Conservation (phyloP, 1,140 invertebrate species). For the Drosophila navojoa region DNA sequence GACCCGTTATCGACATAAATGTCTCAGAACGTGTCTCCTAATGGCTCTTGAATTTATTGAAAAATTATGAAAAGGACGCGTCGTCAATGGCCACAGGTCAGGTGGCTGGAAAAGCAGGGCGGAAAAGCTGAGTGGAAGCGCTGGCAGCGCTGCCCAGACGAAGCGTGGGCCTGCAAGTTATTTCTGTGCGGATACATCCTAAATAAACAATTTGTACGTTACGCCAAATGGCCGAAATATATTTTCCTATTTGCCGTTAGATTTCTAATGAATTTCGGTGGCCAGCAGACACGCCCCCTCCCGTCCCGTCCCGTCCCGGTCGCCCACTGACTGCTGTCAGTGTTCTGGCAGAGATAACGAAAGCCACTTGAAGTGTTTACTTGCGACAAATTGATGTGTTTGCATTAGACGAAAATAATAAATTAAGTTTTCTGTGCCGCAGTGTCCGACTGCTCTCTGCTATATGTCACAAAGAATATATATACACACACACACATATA, state of each 20-base stretch:
- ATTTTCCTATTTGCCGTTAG: slow-evolving; percentile 74
- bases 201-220: slow-evolving; percentile 67
- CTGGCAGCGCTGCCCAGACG: too few species aligned
- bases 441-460: slow-evolving; percentile 8
- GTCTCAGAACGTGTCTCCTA: slow-evolving; percentile 38
- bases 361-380: slow-evolving; percentile 79
- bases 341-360: slow-evolving; percentile 73
- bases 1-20: slow-evolving; percentile 54
- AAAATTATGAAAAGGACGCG: slow-evolving; percentile 67
- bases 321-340: slow-evolving; percentile 38
- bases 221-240: slow-evolving; percentile 54
- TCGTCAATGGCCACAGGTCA: slow-evolving; percentile 20
- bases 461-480: background rate
- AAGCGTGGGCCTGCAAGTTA: slow-evolving; percentile 40
- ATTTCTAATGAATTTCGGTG: slow-evolving; percentile 76
- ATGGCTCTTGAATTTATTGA: slow-evolving; percentile 67
- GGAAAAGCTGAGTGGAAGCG: too few species aligned
- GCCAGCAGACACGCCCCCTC: slow-evolving; percentile 1
- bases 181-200: slow-evolving; percentile 48
- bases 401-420: slow-evolving; percentile 76
- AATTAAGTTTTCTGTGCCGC: slow-evolving; percentile 61
- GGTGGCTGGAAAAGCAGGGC: background rate
- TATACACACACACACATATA: too few species aligned
- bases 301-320: background rate
- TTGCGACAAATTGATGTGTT: slow-evolving; percentile 81